Base-by-base conservation (phyloP, 2,797 vertebrate genomes). In the Cyprinodon diabolis region DNA sequence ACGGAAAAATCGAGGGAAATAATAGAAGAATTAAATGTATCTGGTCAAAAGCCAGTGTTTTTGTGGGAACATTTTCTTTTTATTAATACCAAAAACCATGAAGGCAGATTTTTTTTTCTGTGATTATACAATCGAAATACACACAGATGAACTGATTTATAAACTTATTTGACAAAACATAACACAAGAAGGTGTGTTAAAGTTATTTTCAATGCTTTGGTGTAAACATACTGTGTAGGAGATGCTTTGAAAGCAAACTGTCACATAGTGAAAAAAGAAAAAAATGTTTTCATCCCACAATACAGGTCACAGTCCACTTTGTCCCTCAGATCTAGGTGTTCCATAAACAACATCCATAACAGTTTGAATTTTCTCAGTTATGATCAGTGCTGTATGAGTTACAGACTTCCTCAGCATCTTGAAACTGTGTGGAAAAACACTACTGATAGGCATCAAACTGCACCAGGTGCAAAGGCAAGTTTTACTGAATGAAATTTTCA, bases 41-140 rank as follows among this genome's bases (percentile, higher is more conserved):
- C 72, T 60, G 49, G 48, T 81, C 51, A 75, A 68, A 80, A 76
- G 63, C 35, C 56, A 62, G 40, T 57, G 69, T 80, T 84, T 68
- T 30, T 37, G 66, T 74, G 40, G 72, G 80, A 45, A 45, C 45
- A 54, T 71, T 72, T 52, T 68, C 69, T 63, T 52, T 54, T 52
- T 58, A 23, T 49, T 75, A 57, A 72, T 6, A 25, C 63, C 74
- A 25, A 51, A 69, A 77, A 72, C 25, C 68, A 71, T 55, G 35
- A 75, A 72, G 67, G 15, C 25, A 15, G 52, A 6, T 51, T 71
- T 71, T 68, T 68, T 58, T 66, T 40, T 71, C 65, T 63, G 71
- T 54, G 30, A 49, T 80, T 77, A 81, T 55, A 43, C 71, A 68
- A 67, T 21, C 57, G 66, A 76, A 71, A 15, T 12, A 14, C 12